Evolutionary conservation across 2,888 invertebrate species (phyloP).

Genomic region (Gymnosoma rotundatum): DNA sequence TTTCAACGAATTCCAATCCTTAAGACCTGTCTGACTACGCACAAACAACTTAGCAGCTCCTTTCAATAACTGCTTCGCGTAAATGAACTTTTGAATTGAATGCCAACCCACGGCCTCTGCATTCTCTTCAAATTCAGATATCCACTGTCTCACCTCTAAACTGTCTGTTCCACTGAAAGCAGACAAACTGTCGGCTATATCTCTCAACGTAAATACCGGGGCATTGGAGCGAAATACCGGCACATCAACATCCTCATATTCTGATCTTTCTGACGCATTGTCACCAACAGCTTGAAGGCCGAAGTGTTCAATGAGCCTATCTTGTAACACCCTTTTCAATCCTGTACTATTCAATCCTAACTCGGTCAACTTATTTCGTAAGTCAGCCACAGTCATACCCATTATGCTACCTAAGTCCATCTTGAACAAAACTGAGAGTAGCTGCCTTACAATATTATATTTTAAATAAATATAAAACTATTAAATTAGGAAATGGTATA

Average conservation of each 20-base stretch:
- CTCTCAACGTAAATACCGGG: slow-evolving; percentile 12
- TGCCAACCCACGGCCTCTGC: slow-evolving; percentile 14
- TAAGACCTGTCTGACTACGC: slow-evolving; percentile 7
- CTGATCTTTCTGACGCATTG: neutral
- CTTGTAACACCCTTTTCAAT: neutral
- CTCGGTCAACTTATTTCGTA: too few relatives aligned
- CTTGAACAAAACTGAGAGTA: too few relatives aligned
- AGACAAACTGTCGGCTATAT: slow-evolving; percentile 57
- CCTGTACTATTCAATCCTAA: neutral
- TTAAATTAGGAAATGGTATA: too few relatives aligned
- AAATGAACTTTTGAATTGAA: slow-evolving; percentile 23
- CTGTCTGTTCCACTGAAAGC: slow-evolving; percentile 50
- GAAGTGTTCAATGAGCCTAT: slow-evolving; percentile 9
- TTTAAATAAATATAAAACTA: too few relatives aligned
- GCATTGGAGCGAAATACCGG: neutral
- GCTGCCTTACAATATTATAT: neutral
- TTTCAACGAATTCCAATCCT: neutral
- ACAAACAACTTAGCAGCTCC: slow-evolving; percentile 17
- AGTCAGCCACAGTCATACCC: neutral
- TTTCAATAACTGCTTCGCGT: slow-evolving; percentile 24
- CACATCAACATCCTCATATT: neutral
- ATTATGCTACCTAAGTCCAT: too few relatives aligned
- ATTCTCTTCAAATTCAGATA: slow-evolving; percentile 17
- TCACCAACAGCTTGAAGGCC: slow-evolving; percentile 5
- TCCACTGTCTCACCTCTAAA: slow-evolving; percentile 31